Evolutionary conservation across 2,888 invertebrate genomes (phyloP).

Genomic region (Cerceris rybyensis): DNA sequence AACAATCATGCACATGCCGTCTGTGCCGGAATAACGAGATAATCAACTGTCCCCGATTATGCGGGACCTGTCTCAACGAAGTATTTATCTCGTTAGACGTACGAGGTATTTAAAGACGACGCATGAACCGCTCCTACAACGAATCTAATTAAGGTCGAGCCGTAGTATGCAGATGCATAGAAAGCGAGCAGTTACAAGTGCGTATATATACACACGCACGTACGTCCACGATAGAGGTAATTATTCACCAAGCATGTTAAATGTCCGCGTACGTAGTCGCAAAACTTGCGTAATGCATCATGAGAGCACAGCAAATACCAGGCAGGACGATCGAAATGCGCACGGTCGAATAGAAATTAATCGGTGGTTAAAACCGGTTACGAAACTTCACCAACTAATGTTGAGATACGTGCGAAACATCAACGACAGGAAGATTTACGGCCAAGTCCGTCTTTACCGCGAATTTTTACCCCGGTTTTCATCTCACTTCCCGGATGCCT

Average conservation of each 20-base stretch:
- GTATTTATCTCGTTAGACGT: constrained; percentile 65
- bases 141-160: constrained; percentile 65
- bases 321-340: constrained; percentile 49
- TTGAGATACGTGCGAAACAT: constrained; percentile 57
- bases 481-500: no score
- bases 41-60: constrained; percentile 56
- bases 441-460: constrained; percentile 10
- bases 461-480: background rate
- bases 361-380: constrained; percentile 61
- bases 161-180: constrained; percentile 50
- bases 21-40: constrained; percentile 63
- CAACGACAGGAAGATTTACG: constrained; percentile 57
- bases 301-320: constrained; percentile 64
- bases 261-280: constrained; percentile 57
- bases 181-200: constrained; percentile 33
- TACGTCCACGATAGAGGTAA: constrained; percentile 53
- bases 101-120: constrained; percentile 63
- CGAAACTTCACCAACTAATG: constrained; percentile 61
- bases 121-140: constrained; percentile 56
- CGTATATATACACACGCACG: constrained; percentile 19
- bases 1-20: constrained; percentile 21
- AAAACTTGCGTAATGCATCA: constrained; percentile 69
- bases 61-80: constrained; percentile 32
- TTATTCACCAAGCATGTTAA: constrained; percentile 65
- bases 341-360: constrained; percentile 68